phyloP scores from a whole-genome alignment of 1,140 invertebrate species.

The Coptotermes formosanus region DNA sequence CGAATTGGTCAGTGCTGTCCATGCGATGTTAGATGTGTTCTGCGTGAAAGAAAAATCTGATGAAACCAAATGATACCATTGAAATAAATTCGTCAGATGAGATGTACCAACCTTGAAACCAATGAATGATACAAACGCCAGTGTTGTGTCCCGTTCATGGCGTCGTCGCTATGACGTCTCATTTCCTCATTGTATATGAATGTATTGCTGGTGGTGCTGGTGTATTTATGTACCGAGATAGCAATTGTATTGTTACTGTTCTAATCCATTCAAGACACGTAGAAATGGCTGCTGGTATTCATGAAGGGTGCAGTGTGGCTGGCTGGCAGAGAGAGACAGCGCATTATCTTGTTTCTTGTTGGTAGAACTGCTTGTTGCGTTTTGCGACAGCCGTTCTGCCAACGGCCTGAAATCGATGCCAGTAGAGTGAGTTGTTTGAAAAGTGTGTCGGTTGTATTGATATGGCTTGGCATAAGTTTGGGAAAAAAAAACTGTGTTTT shows the following conservation, averaged over 20 bases:
- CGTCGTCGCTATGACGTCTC: neutral
- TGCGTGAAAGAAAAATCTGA: no score
- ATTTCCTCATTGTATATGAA: constrained; percentile 17
- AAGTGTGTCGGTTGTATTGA: neutral
- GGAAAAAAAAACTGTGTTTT: neutral
- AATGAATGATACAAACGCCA: no score
- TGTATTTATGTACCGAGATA: neutral
- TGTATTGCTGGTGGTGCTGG: constrained; percentile 1
- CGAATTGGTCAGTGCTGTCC: no score
- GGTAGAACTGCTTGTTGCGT: neutral
- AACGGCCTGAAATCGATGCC: neutral
- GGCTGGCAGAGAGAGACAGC: neutral
- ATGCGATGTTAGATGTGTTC: no score
- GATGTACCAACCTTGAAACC: no score
- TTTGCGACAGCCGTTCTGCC: neutral
- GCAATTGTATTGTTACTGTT: neutral
- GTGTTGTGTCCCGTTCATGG: neutral
- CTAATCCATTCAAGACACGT: neutral
- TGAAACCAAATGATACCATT: no score
- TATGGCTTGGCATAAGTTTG: neutral
- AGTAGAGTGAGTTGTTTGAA: neutral
- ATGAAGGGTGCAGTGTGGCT: neutral
- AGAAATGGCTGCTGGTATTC: neutral
- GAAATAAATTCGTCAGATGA: no score
- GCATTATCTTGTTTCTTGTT: neutral